Evolutionary conservation across 2,113 vertebrate genomes (phyloP), one percentile per base, ranked within the genome.

Genomic region (Manacus vitellinus): DNA sequence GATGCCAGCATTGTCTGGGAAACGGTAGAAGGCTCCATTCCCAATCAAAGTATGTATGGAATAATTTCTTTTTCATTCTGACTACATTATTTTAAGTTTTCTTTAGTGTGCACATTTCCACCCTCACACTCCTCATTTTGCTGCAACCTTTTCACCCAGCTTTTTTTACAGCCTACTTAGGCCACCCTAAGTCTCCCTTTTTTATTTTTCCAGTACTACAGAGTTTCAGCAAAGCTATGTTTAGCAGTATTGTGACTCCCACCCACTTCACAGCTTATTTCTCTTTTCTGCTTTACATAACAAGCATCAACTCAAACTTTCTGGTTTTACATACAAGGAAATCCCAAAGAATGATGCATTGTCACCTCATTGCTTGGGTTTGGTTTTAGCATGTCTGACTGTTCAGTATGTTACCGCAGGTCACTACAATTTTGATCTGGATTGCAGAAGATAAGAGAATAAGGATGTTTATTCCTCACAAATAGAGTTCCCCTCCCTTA

Each of bases 1-100:
- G 95, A 96, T 97, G 96, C 85, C 95, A 97, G 95, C 79, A 93
- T 95, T 96, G 95, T 21, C 75, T 78, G 94, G 37, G 75, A 96
- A 95, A 95, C 3, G 0, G 30, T n/a, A 89, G 28, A 84, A 74
- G 15, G 54, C 28, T 86, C 27, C 35, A 52, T 18, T 61, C 23
- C 33, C 8, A 79, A 44, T 19, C 35, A 13, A 46, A 71, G 12
- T 19, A 3, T 12, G 7, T 22, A 14, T 37, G 27, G 5, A 65
- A 58, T 77, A 2, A 1, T 44, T 67, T 87, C 10, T 61, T 85
- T 79, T 68, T 47, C 37, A n/a, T 66, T 91, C 12, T 71, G 46
- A 47, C 6, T 5, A 25, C 17, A 30, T 8, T n/a, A 15, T 31
- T 51, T 31, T 12, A 0, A 19, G 4, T 70, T 74, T 72, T 49